Evolutionary conservation across 53 echinoderm and acorn worm genomes (phyloP), one percentile per base, ranked within the genome.

Genomic region (Temnopleurus reevesii): DNA sequence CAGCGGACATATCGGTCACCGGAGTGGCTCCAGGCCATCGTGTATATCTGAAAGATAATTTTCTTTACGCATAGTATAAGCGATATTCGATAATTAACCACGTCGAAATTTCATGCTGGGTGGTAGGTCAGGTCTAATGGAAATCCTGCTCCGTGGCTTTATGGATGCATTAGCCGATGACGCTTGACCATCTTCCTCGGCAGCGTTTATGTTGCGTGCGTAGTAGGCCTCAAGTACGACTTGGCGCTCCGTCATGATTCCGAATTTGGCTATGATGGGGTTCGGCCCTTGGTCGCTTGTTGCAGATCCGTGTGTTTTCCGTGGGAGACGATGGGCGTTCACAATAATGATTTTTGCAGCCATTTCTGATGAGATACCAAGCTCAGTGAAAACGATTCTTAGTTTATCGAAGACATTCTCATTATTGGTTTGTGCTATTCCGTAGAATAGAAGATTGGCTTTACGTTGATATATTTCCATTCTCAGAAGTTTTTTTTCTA

Each of bases 21-120:
- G 94, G 94, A 34, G 91, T 92, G 6, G 92, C 94, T 60, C 89
- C 89, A 3, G 94, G 53, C n/a, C n/a, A n/a, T n/a, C n/a, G n/a
- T n/a, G n/a, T n/a, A n/a, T n/a, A n/a, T n/a, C n/a, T 43, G 41
- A 36, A 1, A 1, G 46, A 19, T 77, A 4, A 45, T 77, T n/a
- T 77, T 43, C 6, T n/a, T 77, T 77, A 1, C 77, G 3, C 2
- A 77, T 15, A 25, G 12, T 23, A 46, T 77, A 77, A 4, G 45
- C 77, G 23, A 43, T 46, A 8, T 18, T 43, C 23, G 77, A 15
- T 45, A 77, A 28, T 28, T 77, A 45, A 19, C 77, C 77, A 1
- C 77, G 77, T 4, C 27, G 77, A n/a, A 3, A 36, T 46, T 77
- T 77, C 77, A 77, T 77, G 46, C 4, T 28, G 2, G 77, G 77